Evolutionary conservation across 2,113 vertebrate genomes (phyloP), one percentile per base, ranked within the genome.

Genomic region (Mobula hypostoma): DNA sequence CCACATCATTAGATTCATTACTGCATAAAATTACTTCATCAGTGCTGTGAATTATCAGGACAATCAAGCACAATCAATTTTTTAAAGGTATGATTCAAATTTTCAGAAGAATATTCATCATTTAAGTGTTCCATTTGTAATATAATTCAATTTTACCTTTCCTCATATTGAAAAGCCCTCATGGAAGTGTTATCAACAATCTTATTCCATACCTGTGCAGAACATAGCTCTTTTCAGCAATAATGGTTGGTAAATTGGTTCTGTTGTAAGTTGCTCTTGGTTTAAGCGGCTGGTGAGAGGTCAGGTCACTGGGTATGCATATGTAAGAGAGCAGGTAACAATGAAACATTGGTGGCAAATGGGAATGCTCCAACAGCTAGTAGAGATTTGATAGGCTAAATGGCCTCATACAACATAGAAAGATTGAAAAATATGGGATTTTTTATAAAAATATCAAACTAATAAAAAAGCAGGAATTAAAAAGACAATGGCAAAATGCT

Each of bases 1-100:
- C 61, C 24, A n/a, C 29, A n/a, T 61, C 83, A 32, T 88, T 88
- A 61, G 58, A 63, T 88, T 88, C 83, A 88, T 88, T 61, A 63
- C 56, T 5, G 58, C 83, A 88, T 27, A 88, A 88, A 63, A 27
- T 27, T 63, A 27, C 29, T 88, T 88, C 83, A 63, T 61, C 24
- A 5, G 5, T 61, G 21, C 27, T 63, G 56, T 58, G n/a, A 63
- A 88, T 88, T 88, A 88, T 61, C 83, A 17, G 82, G 19, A 27
- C 8, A 56, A 9, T 48, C 56, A 48, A 85, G 24, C 82, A 85
- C 29, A 56, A 63, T 63, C 83, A 88, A 61, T 63, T 88, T 88
- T 56, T 88, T 88, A 88, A 63, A 88, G 58, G 29, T 12, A 14
- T 63, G 83, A 88, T 27, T 88, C 56, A 88, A 56, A 63, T 63